Percentiles rank a stretch among this genome's conserved stretches.
These are phyloP conservation scores for Leptopilina drosophilae DNA, from an alignment of 2,888 invertebrate genomes.

Conservation along the genomic window DNA sequence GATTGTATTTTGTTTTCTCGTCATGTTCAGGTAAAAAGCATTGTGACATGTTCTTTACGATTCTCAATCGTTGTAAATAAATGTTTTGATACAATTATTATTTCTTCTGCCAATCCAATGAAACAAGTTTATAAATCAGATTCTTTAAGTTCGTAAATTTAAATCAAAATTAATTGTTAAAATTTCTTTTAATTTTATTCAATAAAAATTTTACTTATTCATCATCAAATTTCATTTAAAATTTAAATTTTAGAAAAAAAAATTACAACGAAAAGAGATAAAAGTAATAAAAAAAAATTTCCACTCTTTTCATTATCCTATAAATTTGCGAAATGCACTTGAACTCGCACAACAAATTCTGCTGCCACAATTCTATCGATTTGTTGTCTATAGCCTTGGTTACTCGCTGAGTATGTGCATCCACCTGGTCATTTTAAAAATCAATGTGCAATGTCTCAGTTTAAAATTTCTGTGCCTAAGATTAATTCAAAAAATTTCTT, in stretches of 20 bases:
- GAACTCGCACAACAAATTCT: constrained; percentile 10
- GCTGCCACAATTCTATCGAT: constrained; percentile 20
- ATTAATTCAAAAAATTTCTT: not conserved
- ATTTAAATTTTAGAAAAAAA: too few species aligned
- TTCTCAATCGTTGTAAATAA: not conserved
- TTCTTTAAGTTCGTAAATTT: too few species aligned
- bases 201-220: too few species aligned
- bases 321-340: not conserved
- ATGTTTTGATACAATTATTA: not conserved
- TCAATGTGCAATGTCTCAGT: constrained; percentile 11
- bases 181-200: too few species aligned
- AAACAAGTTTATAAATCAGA: too few species aligned
- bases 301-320: too few species aligned
- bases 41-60: not conserved
- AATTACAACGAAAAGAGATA: too few species aligned
- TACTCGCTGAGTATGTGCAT: constrained; percentile 9
- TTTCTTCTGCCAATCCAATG: not conserved
- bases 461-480: not conserved
- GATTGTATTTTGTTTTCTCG: constrained; percentile 20
- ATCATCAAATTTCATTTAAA: too few species aligned
- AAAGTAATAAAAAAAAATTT: too few species aligned
- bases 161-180: too few species aligned
- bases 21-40: constrained; percentile 17
- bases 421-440: not conserved
- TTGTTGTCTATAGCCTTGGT: constrained; percentile 17